phyloP scores from a whole-genome alignment of 2,113 vertebrate species.

The Apaloderma vittatum region DNA sequence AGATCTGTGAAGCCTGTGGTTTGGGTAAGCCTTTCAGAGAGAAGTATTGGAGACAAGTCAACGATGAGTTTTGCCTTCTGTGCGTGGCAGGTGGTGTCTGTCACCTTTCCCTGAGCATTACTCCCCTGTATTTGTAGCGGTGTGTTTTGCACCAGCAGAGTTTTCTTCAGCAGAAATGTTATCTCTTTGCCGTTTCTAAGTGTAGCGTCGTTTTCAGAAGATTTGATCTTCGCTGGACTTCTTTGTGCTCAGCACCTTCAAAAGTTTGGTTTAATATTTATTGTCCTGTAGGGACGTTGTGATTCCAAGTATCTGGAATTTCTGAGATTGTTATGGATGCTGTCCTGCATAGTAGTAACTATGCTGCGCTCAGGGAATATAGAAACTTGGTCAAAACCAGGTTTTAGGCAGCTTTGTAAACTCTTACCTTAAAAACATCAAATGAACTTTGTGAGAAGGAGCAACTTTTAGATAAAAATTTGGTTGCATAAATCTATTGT shows the following conservation, averaged over 20 bases:
- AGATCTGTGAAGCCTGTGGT: not conserved
- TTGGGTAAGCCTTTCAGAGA: not conserved
- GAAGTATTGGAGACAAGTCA: fast-evolving
- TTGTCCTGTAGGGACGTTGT: not conserved
- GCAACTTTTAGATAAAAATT: not conserved
- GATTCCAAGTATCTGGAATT: not conserved
- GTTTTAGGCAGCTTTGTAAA: not conserved
- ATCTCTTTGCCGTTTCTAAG: not conserved
- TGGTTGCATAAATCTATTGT: not conserved
- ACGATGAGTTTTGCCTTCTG: not conserved
- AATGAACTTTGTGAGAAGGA: not conserved
- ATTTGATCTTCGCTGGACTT: not conserved
- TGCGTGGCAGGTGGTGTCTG: not conserved
- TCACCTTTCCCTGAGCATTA: not conserved
- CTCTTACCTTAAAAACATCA: not conserved
- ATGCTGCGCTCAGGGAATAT: not conserved
- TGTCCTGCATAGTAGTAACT: not conserved
- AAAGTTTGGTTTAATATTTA: not conserved
- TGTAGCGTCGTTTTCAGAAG: not conserved
- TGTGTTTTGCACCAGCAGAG: not conserved
- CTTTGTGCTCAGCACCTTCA: not conserved
- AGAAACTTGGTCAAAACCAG: not conserved
- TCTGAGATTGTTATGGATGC: not conserved
- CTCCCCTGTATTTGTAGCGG: not conserved
- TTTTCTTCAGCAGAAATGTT: not conserved